Evolutionary conservation across 2,113 vertebrate species (phyloP), one percentile per base, ranked within the genome.

Genomic region (Deroptyus accipitrinus): DNA sequence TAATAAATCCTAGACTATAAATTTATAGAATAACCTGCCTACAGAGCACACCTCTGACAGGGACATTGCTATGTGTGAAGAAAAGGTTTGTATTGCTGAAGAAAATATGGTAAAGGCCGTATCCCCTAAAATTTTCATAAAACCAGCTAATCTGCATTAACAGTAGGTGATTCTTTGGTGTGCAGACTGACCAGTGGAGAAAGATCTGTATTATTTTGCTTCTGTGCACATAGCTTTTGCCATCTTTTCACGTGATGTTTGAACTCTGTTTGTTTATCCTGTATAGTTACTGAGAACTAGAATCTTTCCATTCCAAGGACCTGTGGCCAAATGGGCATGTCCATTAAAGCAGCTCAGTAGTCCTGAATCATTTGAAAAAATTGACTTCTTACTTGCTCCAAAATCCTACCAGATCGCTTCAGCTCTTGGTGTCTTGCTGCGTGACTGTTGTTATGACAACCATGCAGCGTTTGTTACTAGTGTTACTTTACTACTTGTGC

Each of bases 361-460:
- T 61, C 54, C 59, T 42, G 73, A 66, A 15, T 66, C 48, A 33
- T 67, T 51, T 51, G 18, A 12, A 10, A 33, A 7, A 10, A 42
- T 18, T 77, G 63, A 42, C 83, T 81, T 70, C 68, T n/a, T 35
- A 37, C 81, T 90, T n/a, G 20, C 25, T 82, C 49, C 41, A 72
- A 15, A 66, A 62, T 39, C 35, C 86, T 68, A 83, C 57, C 4
- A 7, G 68, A 22, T 86, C 24, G 1, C 54, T 74, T 74, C 76
- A n/a, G 79, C 55, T 69, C 54, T 42, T 20, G 12, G 31, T 68
- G 80, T 79, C 1, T 16, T 17, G 80, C 70, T 24, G 62, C 1
- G 12, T 67, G 73, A 42, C 23, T n/a, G 86, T 80, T 86, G 89
- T 94, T 86, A 48, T 76, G 82, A 90, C 92, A 92, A 22, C 86